Evolutionary conservation across 2,113 vertebrate genomes (phyloP).

Genomic region (Hiodon tergisus): DNA sequence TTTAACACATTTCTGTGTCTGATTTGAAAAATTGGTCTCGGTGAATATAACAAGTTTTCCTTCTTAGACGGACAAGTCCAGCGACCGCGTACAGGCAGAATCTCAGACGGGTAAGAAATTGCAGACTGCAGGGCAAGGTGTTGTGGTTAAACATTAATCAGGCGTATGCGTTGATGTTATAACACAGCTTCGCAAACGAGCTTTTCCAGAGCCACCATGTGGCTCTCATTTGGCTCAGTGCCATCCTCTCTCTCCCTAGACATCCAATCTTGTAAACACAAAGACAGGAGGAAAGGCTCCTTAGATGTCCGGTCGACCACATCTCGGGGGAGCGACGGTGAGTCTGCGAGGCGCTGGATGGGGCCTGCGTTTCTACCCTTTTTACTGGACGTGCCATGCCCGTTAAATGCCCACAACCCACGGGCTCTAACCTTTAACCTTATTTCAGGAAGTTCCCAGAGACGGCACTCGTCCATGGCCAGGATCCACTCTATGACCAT

Average conservation of each 20-base stretch:
- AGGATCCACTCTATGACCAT: conserved; percentile 98
- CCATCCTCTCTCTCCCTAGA: conserved; percentile 62
- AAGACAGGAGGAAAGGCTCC: conserved; percentile 91
- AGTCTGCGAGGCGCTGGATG: conserved; percentile 37
- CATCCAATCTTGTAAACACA: conserved; percentile 79
- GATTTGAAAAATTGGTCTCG: neutral
- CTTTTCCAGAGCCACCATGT: neutral
- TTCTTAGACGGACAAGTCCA: conserved; percentile 75
- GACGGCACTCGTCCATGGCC: conserved; percentile 91
- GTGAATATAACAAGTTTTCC: conserved; percentile 22
- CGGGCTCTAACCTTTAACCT: too few relatives aligned
- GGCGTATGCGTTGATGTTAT: neutral
- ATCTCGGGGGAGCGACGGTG: conserved; percentile 85
- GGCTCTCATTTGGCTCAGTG: conserved; percentile 13
- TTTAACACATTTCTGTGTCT: neutral
- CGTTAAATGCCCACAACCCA: neutral
- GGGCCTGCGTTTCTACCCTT: neutral
- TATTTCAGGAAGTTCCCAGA: conserved; percentile 78
- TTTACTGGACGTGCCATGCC: neutral
- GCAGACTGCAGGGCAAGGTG: neutral
- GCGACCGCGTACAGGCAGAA: conserved; percentile 82
- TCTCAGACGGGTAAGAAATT: conserved; percentile 78
- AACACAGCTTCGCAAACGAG: neutral
- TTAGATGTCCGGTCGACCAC: conserved; percentile 79
- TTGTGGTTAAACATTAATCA: neutral